A percentile compares a stretch with the other conserved stretches of the same genome.
These are phyloP conservation scores for Buteo buteo DNA, from an alignment of 2,113 vertebrate genomes.

Conservation along the genomic window DNA sequence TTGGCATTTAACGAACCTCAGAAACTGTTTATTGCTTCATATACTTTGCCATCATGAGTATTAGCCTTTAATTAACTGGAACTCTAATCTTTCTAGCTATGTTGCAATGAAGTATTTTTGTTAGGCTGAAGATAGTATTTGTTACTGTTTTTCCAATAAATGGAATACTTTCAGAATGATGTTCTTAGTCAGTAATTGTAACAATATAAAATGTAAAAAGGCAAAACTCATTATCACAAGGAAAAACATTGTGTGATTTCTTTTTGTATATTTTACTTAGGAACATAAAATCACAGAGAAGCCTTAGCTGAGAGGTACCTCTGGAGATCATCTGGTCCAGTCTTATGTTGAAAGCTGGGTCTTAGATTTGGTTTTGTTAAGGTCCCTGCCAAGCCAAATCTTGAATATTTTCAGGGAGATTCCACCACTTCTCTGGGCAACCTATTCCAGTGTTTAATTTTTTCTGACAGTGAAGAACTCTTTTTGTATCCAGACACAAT, in stretches of 20 bases:
- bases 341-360: neutral
- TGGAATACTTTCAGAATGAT: neutral
- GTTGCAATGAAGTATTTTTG: neutral
- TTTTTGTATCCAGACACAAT: neutral
- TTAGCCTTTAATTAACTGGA: constrained; percentile 7
- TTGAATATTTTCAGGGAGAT: neutral
- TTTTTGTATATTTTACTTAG: neutral
- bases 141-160: neutral
- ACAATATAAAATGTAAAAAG: neutral
- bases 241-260: neutral
- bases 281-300: neutral
- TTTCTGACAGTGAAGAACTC: neutral
- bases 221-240: neutral
- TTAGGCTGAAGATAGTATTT: neutral
- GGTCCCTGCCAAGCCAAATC: neutral
- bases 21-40: constrained; percentile 39
- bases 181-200: neutral
- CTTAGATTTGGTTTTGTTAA: neutral
- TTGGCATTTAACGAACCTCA: neutral
- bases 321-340: neutral
- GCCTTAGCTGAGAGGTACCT: neutral
- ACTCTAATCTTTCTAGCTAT: constrained; percentile 12
- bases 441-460: neutral
- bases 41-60: neutral
- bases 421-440: neutral